Evolutionary conservation across 2,888 invertebrate genomes (phyloP).

Genomic region (Epistrophe eligans): DNA sequence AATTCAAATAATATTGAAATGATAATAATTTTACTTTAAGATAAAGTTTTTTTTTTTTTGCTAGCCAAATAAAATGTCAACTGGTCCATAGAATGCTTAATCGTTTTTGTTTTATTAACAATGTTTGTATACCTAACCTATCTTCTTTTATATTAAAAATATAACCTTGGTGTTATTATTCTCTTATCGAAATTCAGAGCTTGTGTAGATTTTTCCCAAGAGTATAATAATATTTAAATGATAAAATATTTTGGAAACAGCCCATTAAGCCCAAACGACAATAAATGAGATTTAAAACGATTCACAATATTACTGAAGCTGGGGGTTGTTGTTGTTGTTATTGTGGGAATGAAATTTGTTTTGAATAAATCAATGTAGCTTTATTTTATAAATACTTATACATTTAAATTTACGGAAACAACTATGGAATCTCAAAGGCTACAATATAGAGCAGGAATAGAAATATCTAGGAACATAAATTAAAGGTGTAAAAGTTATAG

Average conservation of each 20-base stretch:
- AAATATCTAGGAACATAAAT: no score
- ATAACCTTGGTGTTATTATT: constrained; percentile 6
- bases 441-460: no score
- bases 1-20: no score
- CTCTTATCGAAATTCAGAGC: constrained; percentile 21
- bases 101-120: constrained; percentile 24
- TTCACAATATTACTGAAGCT: constrained; percentile 20
- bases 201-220: constrained; percentile 11
- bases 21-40: no score
- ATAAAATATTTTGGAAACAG: constrained; percentile 20
- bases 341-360: not conserved
- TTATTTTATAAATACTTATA: not conserved
- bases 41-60: no score
- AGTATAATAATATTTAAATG: constrained; percentile 27
- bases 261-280: constrained; percentile 2
- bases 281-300: constrained; percentile 25
- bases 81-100: constrained; percentile 1
- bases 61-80: not conserved
- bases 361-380: not conserved
- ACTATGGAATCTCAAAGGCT: not conserved
- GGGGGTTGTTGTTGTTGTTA: not conserved
- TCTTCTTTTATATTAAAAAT: not conserved
- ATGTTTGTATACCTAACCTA: not conserved
- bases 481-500: no score
- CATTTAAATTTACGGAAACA: not conserved